phyloP scores from a whole-genome alignment of 2,888 invertebrate genomes.

The Mesochorus sp. region DNA sequence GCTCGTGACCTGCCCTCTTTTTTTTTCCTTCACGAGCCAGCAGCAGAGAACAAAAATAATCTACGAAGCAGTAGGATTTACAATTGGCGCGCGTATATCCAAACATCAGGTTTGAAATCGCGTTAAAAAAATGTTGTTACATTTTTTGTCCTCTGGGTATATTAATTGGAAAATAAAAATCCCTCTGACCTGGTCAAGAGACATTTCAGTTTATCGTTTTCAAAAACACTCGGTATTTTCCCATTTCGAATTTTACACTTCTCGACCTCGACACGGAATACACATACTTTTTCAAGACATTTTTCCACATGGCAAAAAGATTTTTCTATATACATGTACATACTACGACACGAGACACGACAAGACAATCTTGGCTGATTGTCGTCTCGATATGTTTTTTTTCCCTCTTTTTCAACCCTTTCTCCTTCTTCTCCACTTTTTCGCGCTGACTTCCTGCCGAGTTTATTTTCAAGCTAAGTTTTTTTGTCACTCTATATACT shows the following conservation, averaged over 20 bases:
- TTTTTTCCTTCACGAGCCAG: too few relatives aligned
- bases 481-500: slow-evolving; percentile 9
- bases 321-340: not conserved
- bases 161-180: too few relatives aligned
- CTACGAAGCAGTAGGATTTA: too few relatives aligned
- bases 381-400: slow-evolving; percentile 45
- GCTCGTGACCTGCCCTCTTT: not conserved
- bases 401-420: slow-evolving; percentile 5
- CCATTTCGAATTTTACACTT: slow-evolving; percentile 10
- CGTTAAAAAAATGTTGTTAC: too few relatives aligned
- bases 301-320: slow-evolving; percentile 6
- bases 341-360: slow-evolving; percentile 42
- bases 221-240: not conserved
- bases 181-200: too few relatives aligned
- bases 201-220: not conserved
- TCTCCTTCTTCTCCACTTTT: too few relatives aligned
- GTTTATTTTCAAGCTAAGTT: slow-evolving; percentile 27
- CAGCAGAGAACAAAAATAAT: too few relatives aligned
- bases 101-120: too few relatives aligned
- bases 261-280: too few relatives aligned
- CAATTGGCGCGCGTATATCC: too few relatives aligned
- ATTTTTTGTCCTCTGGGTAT: too few relatives aligned
- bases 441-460: not conserved
- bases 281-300: not conserved
- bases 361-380: slow-evolving; percentile 55